Evolutionary conservation across 2,888 invertebrate species (phyloP), one percentile per base, ranked within the genome.

Genomic region (Drosophila subsilvestris): DNA sequence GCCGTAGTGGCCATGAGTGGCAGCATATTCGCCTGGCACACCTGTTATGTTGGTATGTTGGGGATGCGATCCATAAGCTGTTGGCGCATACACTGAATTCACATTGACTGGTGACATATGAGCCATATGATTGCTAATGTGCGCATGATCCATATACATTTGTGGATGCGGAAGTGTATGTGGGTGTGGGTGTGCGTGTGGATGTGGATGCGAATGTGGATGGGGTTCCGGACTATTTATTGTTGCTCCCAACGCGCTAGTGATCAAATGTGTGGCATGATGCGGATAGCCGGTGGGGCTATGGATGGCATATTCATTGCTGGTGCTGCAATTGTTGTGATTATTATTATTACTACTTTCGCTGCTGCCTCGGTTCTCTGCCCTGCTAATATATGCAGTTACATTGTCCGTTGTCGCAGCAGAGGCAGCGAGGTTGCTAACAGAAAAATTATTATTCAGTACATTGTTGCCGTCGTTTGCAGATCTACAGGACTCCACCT

Each of bases 101-200:
- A 82, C 91, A 74, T 92, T 92, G 70, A 93, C 93, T 27, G 93
- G 92, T 59, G 93, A 92, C 73, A 93, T 91, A 69, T 93, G 91
- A 12, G 89, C 75, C 76, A 90, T 75, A 51, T 89, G 86, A n/a
- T 76, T 63, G 14, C 76, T 56, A 8, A 79, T 71, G 18, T 89
- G 90, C 29, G 91, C 54, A 42, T 81, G 93, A 63, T 93, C 93
- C 90, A 93, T 92, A 74, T 92, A 93, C 90, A 92, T 90, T 57
- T 90, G 92, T 80, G 90, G 74, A 63, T 79, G 79, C 10, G 74
- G 48, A 44, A 73, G 75, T 6, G 66, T 32, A 47, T 75, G 75
- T 6, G 66, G 42, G 20, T 68, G 73, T 7, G 70, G 27, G 70
- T 65, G 42, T 10, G 63, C 14, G 42, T 43, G 50, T 22, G 54